phyloP scores from a whole-genome alignment of 2,888 invertebrate genomes.

The Allacma fusca region DNA sequence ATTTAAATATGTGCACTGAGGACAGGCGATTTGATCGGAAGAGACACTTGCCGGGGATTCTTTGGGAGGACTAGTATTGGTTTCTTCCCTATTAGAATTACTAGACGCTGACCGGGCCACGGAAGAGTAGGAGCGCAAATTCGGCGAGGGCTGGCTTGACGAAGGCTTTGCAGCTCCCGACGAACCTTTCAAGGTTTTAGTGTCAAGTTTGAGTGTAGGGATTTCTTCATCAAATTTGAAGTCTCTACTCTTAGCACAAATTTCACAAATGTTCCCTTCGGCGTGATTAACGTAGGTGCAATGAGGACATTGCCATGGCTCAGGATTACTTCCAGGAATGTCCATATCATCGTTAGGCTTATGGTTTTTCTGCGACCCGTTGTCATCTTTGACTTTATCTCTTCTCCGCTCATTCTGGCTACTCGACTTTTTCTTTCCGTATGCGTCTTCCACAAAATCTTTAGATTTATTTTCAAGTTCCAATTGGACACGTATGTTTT shows the following conservation, averaged over 20 bases:
- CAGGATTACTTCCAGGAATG: neutral
- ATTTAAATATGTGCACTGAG: slow-evolving; percentile 35
- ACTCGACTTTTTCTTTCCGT: neutral
- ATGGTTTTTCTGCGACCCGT: neutral
- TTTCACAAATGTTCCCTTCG: slow-evolving; percentile 38
- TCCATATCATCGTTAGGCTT: neutral
- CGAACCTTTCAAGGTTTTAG: neutral
- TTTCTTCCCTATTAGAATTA: neutral
- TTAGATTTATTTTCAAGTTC: neutral
- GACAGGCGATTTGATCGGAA: slow-evolving; percentile 22
- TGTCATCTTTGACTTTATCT: neutral
- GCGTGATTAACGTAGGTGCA: slow-evolving; percentile 37
- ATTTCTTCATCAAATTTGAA: slow-evolving; percentile 25
- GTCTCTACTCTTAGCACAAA: slow-evolving; percentile 41
- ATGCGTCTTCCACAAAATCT: neutral
- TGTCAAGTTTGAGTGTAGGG: slow-evolving; percentile 13
- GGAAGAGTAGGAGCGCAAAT: neutral
- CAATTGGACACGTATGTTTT: neutral
- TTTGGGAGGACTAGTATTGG: neutral
- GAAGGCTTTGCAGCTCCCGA: neutral
- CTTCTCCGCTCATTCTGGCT: neutral
- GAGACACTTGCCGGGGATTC: neutral
- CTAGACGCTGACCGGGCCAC: neutral
- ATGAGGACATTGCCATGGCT: slow-evolving; percentile 42
- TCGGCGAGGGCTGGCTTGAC: neutral